Evolutionary conservation across 64 coral and sea anemone species (phyloP), one percentile per base, ranked within the genome.

Genomic region (Platygyra sinensis): DNA sequence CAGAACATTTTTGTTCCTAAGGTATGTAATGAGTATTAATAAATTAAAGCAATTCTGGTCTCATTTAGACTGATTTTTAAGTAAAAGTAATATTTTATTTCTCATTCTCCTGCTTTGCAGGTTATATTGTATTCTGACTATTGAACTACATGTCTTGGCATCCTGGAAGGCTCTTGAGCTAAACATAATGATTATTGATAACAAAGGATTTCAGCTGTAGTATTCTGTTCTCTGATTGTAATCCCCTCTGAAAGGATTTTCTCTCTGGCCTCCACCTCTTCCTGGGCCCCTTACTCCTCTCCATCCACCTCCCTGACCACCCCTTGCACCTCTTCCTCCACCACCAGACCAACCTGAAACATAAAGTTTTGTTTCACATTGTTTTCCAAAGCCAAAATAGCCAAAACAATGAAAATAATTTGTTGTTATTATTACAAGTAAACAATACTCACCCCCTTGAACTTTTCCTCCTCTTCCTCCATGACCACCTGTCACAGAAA

Each of bases 391-490:
- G 20, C 32, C 30, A 42, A 22, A 16, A 20, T 52, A 77, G 18
- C 18, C 1, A 77, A 17, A 77, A 2, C 0, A 25, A 4, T 39
- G 0, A 5, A 46, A 46, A 46, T 46, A 46, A 46, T 46, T 7
- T 3, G 42, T 46, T 5, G 6, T 46, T 0, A 46, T 46, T n/a
- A n/a, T n/a, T 46, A 5, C 42, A 46, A 46, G 3, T 46, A 5
- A 46, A 46, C 42, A 8, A 49, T 19, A 92, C 87, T 81, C 75
- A 93, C 95, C 50, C n/a, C 95, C 83, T 60, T 96, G 95, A 19
- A 96, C 95, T 62, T 88, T 96, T 17, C 80, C 80, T 78, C 96
- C 87, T 60, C 64, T 83, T 0, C 96, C 96, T 91, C 97, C 72
- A 52, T 78, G 74, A 30, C 95, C 92, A 90, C 96, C 92, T 89